Percentiles rank a stretch among this genome's conserved stretches.
These are phyloP conservation scores for Setipinna tenuifilis DNA, from an alignment of 2,797 vertebrate species.

Conservation along the genomic window DNA sequence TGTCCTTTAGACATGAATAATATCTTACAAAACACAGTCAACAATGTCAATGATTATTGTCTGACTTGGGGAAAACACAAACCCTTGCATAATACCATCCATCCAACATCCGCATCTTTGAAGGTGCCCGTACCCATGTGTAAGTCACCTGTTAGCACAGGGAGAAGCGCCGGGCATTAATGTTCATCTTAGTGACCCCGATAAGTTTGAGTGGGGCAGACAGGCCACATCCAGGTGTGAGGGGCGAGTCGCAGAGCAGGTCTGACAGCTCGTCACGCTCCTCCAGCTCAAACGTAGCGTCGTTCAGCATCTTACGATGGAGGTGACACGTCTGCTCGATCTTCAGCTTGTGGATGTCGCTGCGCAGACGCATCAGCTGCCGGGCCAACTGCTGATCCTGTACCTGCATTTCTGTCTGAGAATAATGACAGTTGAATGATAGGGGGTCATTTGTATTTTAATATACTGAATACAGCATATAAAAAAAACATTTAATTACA, in stretches of 20 bases:
- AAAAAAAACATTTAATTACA: no score
- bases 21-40: neutral
- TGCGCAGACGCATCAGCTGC: slow-evolving; percentile 91
- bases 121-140: neutral
- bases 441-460: neutral
- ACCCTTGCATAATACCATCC: neutral
- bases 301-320: slow-evolving; percentile 92
- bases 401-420: slow-evolving; percentile 88
- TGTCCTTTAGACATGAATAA: neutral
- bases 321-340: slow-evolving; percentile 93
- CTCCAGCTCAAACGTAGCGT: slow-evolving; percentile 90
- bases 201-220: slow-evolving; percentile 92
- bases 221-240: slow-evolving; percentile 87
- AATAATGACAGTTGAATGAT: neutral
- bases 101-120: neutral
- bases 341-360: slow-evolving; percentile 92
- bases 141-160: slow-evolving; percentile 78
- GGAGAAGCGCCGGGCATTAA: slow-evolving; percentile 93
- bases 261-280: slow-evolving; percentile 91
- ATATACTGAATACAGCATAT: neutral
- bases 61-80: neutral
- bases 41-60: neutral
- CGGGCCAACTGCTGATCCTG: slow-evolving; percentile 94
- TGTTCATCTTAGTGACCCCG: slow-evolving; percentile 98
- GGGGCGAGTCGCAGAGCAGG: slow-evolving; percentile 88